Evolutionary conservation across 2,113 vertebrate genomes (phyloP).

Genomic region (Terrapene triunguis): DNA sequence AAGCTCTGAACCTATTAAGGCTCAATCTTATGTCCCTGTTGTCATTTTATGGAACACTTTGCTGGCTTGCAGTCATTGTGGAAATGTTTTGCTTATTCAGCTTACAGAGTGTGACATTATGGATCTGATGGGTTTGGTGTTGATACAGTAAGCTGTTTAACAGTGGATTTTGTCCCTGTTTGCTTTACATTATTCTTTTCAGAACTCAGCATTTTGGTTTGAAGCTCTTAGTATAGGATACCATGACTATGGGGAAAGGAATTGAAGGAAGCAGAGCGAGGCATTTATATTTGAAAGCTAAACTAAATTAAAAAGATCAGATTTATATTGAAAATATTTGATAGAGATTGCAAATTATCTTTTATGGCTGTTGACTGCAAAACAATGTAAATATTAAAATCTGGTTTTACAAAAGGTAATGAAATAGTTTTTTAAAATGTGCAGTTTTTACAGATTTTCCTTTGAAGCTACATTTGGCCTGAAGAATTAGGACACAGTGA

Average conservation of each 20-base stretch:
- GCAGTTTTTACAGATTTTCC: not conserved
- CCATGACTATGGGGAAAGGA: not conserved
- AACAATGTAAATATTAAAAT: not conserved
- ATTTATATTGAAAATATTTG: not conserved
- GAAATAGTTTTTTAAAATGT: not conserved
- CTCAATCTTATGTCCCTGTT: slow-evolving; percentile 69
- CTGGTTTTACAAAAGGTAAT: not conserved
- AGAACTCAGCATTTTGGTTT: not conserved
- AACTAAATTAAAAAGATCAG: not conserved
- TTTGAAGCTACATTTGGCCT: not conserved
- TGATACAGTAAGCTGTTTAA: slow-evolving; percentile 63
- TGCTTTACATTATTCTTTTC: slow-evolving; percentile 31
- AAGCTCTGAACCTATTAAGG: slow-evolving; percentile 65
- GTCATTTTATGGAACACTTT: slow-evolving; percentile 61
- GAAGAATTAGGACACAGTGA: not conserved
- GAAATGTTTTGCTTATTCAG: slow-evolving; percentile 45
- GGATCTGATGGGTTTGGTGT: slow-evolving; percentile 58
- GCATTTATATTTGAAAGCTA: not conserved
- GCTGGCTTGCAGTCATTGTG: slow-evolving; percentile 52
- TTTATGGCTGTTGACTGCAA: not conserved
- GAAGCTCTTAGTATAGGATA: not conserved
- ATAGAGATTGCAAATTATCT: not conserved
- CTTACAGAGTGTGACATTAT: slow-evolving; percentile 48
- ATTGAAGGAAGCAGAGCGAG: not conserved
- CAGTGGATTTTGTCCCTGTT: not conserved